Base-by-base conservation (phyloP, 2,113 vertebrate species). In the Psophia crepitans region DNA sequence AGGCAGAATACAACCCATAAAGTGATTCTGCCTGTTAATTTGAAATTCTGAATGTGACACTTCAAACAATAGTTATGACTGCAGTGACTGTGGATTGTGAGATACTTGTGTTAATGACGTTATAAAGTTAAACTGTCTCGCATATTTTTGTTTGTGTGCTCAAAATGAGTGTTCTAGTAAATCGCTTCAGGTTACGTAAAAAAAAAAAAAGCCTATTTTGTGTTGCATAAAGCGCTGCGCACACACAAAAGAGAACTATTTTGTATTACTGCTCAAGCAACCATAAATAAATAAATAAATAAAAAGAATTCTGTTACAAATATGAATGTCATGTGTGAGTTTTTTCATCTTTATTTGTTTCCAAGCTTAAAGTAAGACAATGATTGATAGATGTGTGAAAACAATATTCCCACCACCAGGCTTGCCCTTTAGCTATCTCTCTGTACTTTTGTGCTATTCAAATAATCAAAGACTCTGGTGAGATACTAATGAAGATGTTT, bases 261-360 rank as follows among this genome's bases (percentile, higher is more conserved):
- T 33, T 43, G 17, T 56, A 51, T 65, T 74, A 35, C 41, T 78
- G 33, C 30, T 90, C 18, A 73, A 91, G 77, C 5, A 33, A 27
- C 30, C 21, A 66, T 57, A 84, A 90, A 70, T 43, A 63, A 86
- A 70, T 43, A 63, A 86, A 81, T 60, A 84, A 90, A 66, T 39
- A 63, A 86, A 87, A 88, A 76, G 9, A 90, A 81, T 27, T 74
- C 33, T 77, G 9, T 51, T 84, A 74, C 33, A 92, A 88, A 92
- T 90, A 90, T 32, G 43, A 81, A 93, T 35, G 44, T 20, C 43
- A 66, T 24, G 8, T 37, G 60, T 24, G 41, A 84, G 73, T 7
- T 58, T 86, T 95, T 93, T 94, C 56, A 78, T 89, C 61, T 88
- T 92, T 92, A 57, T 87, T 95, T 94, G 30, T 84, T 94, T 64